Conservation (phyloP, 2,888 invertebrate species). For the Eudasyphora cyanicolor region DNA sequence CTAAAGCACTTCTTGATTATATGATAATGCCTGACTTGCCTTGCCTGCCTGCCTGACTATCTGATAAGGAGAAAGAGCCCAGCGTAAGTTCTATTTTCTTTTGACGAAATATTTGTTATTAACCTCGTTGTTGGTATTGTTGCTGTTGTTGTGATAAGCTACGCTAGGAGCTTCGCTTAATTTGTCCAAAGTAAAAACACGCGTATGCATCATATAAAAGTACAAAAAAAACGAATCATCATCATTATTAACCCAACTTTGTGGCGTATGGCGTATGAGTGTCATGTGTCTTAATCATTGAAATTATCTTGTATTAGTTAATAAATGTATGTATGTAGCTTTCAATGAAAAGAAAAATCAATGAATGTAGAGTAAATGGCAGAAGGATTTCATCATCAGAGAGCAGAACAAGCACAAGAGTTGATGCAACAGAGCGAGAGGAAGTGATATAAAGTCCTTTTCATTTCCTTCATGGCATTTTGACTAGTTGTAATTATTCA, state of each 20-base stretch:
- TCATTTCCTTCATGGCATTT: too few species aligned
- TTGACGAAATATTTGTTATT: constrained; percentile 8
- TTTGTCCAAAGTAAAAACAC: constrained; percentile 10
- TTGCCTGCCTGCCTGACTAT: not conserved
- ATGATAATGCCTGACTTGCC: constrained; percentile 49
- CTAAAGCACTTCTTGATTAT: constrained; percentile 24
- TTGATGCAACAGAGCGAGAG: too few species aligned
- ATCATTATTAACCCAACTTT: not conserved
- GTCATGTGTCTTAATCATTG: not conserved
- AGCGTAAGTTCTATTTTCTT: not conserved
- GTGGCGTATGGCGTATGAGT: not conserved
- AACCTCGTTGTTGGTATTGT: constrained; percentile 18
- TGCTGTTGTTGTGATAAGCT: constrained; percentile 54
- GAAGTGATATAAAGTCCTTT: too few species aligned
- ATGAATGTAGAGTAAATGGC: not conserved
- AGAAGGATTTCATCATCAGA: too few species aligned
- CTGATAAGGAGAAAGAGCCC: constrained; percentile 46
- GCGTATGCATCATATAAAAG: too few species aligned
- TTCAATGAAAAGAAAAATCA: not conserved
- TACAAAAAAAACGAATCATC: constrained; percentile 26
- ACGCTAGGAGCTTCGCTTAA: constrained; percentile 55
- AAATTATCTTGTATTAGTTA: not conserved
- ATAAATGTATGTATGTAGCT: too few species aligned
- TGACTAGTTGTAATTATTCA: too few species aligned
- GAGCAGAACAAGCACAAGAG: too few species aligned